Conservation (phyloP, 2,113 vertebrate species). For the Corvus cornix region DNA sequence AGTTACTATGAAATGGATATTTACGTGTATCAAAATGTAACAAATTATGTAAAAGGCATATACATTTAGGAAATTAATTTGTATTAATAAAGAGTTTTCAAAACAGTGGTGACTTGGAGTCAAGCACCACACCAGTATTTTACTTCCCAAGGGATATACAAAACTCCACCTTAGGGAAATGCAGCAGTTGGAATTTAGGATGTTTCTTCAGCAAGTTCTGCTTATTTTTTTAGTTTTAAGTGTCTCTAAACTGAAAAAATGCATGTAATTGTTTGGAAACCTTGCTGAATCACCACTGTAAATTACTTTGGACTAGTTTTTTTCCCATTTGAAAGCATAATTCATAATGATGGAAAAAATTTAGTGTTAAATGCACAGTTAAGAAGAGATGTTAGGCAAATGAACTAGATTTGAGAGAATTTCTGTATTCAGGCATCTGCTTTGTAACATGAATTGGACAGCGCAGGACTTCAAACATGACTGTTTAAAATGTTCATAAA, state of each 20-base stretch:
- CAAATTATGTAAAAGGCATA: neutral
- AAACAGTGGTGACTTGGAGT: neutral
- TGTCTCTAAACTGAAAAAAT: neutral
- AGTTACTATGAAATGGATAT: neutral
- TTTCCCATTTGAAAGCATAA: neutral
- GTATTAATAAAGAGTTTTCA: neutral
- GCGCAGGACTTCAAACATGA: neutral
- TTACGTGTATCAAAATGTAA: neutral
- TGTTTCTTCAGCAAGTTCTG: neutral
- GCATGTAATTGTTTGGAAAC: neutral
- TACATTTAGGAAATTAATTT: neutral
- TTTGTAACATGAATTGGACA: neutral
- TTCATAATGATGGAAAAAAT: slow-evolving; percentile 7
- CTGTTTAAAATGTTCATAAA: neutral
- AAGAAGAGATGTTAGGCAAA: neutral
- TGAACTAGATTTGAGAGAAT: neutral
- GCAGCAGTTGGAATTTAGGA: neutral
- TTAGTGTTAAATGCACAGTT: neutral
- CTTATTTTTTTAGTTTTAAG: neutral
- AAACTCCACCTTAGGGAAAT: neutral
- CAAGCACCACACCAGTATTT: neutral
- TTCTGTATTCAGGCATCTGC: neutral
- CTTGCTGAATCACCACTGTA: neutral
- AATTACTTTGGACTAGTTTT: neutral
- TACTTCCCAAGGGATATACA: neutral